Conservation (phyloP, 2,888 invertebrate species). For the Ophraella communa region DNA sequence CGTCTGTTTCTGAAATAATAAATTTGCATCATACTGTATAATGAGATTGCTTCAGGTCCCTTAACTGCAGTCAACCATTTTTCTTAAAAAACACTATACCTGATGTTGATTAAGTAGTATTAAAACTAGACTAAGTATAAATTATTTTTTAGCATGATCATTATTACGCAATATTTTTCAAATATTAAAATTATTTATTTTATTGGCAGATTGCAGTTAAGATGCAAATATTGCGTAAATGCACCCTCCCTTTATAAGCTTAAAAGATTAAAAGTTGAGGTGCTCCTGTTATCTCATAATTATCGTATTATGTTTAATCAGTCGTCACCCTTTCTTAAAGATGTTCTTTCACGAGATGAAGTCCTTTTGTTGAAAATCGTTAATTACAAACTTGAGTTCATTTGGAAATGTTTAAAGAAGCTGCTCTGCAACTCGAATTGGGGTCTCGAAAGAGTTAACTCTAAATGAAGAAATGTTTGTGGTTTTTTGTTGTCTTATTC, state of each 20-base stretch:
- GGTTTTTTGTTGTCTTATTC: constrained; percentile 12
- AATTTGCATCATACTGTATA: too few relatives aligned
- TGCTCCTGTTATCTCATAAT: constrained; percentile 53
- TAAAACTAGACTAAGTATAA: too few relatives aligned
- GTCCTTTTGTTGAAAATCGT: constrained; percentile 27
- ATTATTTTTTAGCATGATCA: too few relatives aligned
- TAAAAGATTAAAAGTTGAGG: constrained; percentile 53
- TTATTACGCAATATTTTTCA: too few relatives aligned
- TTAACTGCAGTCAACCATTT: too few relatives aligned
- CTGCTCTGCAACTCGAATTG: constrained; percentile 28
- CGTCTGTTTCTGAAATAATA: too few relatives aligned
- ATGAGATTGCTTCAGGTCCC: too few relatives aligned
- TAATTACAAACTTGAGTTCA: constrained; percentile 32
- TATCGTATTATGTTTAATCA: constrained; percentile 44
- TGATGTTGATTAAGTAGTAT: too few relatives aligned
- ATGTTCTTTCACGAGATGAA: constrained; percentile 25
- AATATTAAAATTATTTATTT: too few relatives aligned
- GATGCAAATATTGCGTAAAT: constrained; percentile 57
- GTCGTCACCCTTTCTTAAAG: constrained; percentile 38
- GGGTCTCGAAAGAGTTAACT: background rate
- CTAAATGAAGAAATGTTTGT: constrained; percentile 2
- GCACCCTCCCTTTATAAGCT: constrained; percentile 54
- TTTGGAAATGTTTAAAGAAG: constrained; percentile 25
- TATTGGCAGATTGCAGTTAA: too few relatives aligned
- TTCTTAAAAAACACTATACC: too few relatives aligned